Evolutionary conservation across 2,797 vertebrate species (phyloP).

Genomic region (Sebastes steindachneri): DNA sequence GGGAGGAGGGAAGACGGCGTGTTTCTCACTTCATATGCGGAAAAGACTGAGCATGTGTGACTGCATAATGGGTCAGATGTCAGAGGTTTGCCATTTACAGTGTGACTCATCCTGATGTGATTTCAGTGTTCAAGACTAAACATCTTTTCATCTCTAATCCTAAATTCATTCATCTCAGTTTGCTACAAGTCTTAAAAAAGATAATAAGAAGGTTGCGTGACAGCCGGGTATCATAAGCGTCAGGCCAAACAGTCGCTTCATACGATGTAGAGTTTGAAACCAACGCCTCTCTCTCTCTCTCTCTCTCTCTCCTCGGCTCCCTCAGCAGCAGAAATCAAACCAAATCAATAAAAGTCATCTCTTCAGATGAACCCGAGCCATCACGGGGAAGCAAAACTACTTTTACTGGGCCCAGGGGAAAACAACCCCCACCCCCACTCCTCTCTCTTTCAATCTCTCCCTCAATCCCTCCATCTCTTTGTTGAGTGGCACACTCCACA

Average conservation of each 20-base stretch:
- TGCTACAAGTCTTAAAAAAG: constrained; percentile 2
- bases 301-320: constrained; percentile 19
- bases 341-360: constrained; percentile 83
- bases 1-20: background rate
- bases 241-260: constrained; percentile 5
- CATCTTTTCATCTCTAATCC: constrained; percentile 1
- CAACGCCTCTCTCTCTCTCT: constrained; percentile 6
- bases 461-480: constrained; percentile 51
- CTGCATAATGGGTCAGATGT: constrained; percentile 26
- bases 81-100: constrained; percentile 32
- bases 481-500: constrained; percentile 34
- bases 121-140: constrained; percentile 19
- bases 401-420: constrained; percentile 75
- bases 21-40: constrained; percentile 24
- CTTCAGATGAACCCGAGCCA: constrained; percentile 77
- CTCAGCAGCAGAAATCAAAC: constrained; percentile 76
- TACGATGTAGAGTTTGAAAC: constrained; percentile 51
- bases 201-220: constrained; percentile 24
- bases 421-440: constrained; percentile 12
- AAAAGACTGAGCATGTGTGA: constrained; percentile 29
- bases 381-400: constrained; percentile 69
- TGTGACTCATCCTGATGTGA: constrained; percentile 29
- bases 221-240: constrained; percentile 4
- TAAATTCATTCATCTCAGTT: background rate
- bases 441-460: constrained; percentile 38